Evolutionary conservation across 1,140 invertebrate genomes (phyloP).

Genomic region (Lethocerus indicus): DNA sequence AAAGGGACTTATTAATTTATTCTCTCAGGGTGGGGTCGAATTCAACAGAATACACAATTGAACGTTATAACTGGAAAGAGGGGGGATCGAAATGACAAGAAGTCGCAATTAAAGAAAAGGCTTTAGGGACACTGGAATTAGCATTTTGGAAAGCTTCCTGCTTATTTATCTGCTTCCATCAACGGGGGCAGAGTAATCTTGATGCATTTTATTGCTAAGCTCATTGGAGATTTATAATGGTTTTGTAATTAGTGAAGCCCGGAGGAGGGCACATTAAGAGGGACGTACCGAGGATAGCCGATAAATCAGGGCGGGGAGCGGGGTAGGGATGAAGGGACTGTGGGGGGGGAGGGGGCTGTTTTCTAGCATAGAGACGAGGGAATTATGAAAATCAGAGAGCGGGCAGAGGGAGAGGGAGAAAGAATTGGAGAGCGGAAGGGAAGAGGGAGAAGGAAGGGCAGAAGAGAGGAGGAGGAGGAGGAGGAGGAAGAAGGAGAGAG

Average conservation of each 20-base stretch:
- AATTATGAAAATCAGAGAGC: conserved; percentile 7
- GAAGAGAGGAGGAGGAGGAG: background rate
- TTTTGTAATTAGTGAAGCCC: conserved; percentile 9
- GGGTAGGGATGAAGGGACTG: background rate
- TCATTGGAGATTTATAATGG: conserved; percentile 12
- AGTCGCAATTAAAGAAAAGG: no score
- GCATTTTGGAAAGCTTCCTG: no score
- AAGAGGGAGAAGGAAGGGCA: no score
- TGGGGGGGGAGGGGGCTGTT: background rate
- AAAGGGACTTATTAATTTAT: no score
- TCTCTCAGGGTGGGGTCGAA: no score
- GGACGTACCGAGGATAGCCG: background rate
- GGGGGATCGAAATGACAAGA: no score
- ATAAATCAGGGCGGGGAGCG: background rate
- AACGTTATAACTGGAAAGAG: no score
- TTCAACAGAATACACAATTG: no score
- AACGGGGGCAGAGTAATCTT: no score
- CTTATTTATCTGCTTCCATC: no score
- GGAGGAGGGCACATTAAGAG: conserved; percentile 3
- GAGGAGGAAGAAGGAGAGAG: background rate
- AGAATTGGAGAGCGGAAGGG: no score
- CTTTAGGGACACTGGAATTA: no score
- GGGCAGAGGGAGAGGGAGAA: background rate
- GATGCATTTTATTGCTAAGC: conserved; percentile 11
- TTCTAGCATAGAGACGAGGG: conserved; percentile 8